phyloP scores from a whole-genome alignment of 2,113 vertebrate genomes.

The Xerus inauris region DNA sequence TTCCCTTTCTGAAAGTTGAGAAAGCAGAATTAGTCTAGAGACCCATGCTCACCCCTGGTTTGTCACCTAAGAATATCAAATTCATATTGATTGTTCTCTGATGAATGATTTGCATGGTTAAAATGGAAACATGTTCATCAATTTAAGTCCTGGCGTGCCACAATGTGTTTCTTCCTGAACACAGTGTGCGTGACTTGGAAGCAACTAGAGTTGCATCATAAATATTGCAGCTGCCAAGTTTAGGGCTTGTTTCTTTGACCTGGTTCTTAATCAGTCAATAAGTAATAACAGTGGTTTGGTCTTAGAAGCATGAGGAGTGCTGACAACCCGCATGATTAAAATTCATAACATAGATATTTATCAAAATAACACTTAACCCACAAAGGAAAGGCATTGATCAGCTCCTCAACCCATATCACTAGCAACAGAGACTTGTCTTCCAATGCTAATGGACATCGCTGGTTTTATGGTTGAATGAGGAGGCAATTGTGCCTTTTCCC shows the following conservation, averaged over 20 bases:
- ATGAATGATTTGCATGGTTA: conserved; percentile 72
- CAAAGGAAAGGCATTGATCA: conserved; percentile 59
- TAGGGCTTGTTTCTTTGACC: conserved; percentile 66
- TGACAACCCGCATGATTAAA: conserved; percentile 57
- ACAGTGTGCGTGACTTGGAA: conserved; percentile 51
- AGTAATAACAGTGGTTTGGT: conserved; percentile 68
- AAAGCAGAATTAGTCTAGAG: conserved; percentile 43
- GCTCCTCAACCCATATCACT: background rate
- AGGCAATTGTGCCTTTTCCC: conserved; percentile 56
- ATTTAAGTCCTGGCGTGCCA: conserved; percentile 49
- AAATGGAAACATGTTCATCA: conserved; percentile 72
- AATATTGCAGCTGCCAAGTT: conserved; percentile 73
- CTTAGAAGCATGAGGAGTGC: conserved; percentile 58
- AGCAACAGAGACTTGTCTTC: conserved; percentile 18
- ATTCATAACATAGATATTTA: conserved; percentile 72
- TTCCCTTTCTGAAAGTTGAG: conserved; percentile 24
- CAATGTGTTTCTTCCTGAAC: conserved; percentile 60
- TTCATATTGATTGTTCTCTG: conserved; percentile 68
- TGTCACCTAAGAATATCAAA: conserved; percentile 64
- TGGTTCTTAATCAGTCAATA: conserved; percentile 70
- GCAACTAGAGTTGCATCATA: conserved; percentile 36
- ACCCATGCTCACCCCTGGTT: background rate
- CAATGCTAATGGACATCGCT: conserved; percentile 1
- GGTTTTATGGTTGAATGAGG: conserved; percentile 20
- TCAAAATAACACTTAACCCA: conserved; percentile 68